Evolutionary conservation across 2,113 vertebrate species (phyloP).

Genomic region (Etheostoma cragini): DNA sequence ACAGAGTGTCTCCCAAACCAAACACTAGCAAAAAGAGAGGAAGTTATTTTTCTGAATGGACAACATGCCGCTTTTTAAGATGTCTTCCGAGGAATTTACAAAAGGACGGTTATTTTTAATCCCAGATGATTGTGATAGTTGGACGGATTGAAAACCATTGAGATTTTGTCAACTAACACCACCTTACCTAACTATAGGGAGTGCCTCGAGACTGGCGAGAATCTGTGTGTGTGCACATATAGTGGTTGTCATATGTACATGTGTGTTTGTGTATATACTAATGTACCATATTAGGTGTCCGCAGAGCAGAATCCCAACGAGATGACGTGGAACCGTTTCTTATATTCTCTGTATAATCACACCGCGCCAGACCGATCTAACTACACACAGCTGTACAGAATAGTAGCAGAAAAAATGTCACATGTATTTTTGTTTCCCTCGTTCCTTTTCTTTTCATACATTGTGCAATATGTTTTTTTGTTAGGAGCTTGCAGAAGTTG

Average conservation of each 20-base stretch:
- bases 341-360: conserved; percentile 72
- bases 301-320: conserved; percentile 41
- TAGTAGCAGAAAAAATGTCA: conserved; percentile 42
- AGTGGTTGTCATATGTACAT: conserved; percentile 46
- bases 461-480: conserved; percentile 62
- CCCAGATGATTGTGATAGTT: conserved; percentile 62
- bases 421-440: conserved; percentile 38
- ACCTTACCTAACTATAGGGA: conserved; percentile 76
- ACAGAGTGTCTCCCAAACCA: conserved; percentile 41
- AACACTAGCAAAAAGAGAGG: conserved; percentile 52
- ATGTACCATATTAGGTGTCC: conserved; percentile 47
- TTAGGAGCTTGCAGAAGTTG: not conserved
- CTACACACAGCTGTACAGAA: conserved; percentile 67
- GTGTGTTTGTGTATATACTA: conserved; percentile 57
- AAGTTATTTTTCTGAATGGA: conserved; percentile 66
- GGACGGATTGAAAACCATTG: conserved; percentile 42
- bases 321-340: conserved; percentile 38
- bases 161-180: conserved; percentile 78
- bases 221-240: conserved; percentile 50
- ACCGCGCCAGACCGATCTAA: conserved; percentile 67
- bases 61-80: conserved; percentile 71
- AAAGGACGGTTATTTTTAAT: conserved; percentile 75
- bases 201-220: conserved; percentile 78
- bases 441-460: conserved; percentile 35
- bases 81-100: conserved; percentile 80